Evolutionary conservation across 2,113 vertebrate species (phyloP).

Genomic region (Atherinomorus stipes): DNA sequence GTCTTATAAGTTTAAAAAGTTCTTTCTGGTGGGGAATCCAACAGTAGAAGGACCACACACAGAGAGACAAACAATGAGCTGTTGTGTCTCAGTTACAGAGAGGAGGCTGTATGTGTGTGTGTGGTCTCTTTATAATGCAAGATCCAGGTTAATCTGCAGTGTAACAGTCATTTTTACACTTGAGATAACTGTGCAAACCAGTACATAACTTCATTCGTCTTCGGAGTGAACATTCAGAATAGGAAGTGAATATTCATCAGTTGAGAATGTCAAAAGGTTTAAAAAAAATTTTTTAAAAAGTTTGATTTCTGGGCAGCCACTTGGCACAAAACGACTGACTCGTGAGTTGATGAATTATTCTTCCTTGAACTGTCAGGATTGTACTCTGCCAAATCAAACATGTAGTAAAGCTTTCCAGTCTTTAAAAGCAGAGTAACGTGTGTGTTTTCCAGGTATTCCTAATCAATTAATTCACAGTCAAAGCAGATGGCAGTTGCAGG

Average conservation of each 20-base stretch:
- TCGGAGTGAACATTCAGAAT: conserved; percentile 74
- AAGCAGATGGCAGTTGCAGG: conserved; percentile 33
- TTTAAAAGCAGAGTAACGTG: conserved; percentile 50
- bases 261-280: background rate
- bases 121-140: conserved; percentile 55
- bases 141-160: conserved; percentile 41
- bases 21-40: conserved; percentile 59
- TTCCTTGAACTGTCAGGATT: conserved; percentile 37
- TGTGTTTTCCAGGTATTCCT: conserved; percentile 8
- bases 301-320: conserved; percentile 51
- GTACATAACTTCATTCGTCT: conserved; percentile 76
- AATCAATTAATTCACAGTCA: conserved; percentile 53
- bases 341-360: conserved; percentile 3
- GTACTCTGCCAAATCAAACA: conserved; percentile 54
- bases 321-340: conserved; percentile 38
- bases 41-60: conserved; percentile 74
- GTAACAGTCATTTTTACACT: conserved; percentile 63
- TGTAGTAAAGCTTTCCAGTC: conserved; percentile 50
- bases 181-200: conserved; percentile 70
- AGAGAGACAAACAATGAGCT: conserved; percentile 69
- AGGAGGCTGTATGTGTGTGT: conserved; percentile 39
- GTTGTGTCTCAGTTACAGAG: conserved; percentile 63
- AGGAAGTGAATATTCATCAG: conserved; percentile 42
- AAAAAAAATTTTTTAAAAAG: background rate
- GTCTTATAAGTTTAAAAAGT: conserved; percentile 62